These are phyloP conservation scores for Apotomis betuletana DNA, from an alignment of 2,888 invertebrate genomes.

Conservation along the genomic window DNA sequence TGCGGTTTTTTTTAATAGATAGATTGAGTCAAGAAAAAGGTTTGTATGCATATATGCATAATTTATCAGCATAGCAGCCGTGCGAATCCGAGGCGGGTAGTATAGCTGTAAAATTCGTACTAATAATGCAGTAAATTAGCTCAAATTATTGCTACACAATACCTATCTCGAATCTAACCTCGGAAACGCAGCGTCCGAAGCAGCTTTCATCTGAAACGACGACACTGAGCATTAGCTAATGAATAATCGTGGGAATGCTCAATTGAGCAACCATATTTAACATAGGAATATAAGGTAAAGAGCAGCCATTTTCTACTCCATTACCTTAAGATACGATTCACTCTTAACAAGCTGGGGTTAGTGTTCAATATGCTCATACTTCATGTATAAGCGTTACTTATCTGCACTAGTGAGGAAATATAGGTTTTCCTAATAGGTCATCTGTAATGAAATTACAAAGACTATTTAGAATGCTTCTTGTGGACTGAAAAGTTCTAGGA, in stretches of 20 bases:
- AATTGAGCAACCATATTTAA: conserved; percentile 19
- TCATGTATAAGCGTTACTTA: neutral
- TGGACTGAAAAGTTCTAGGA: too few relatives aligned
- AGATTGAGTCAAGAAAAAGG: too few relatives aligned
- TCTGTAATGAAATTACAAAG: too few relatives aligned
- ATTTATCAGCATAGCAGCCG: too few relatives aligned
- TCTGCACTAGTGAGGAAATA: neutral
- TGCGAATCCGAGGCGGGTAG: too few relatives aligned
- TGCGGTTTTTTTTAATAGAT: too few relatives aligned
- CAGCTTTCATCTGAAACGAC: conserved; percentile 8
- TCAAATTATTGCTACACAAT: neutral
- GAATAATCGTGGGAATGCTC: conserved; percentile 29
- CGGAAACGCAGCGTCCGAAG: conserved; percentile 2
- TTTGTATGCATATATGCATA: too few relatives aligned
- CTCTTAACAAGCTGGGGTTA: neutral
- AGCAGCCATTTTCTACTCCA: neutral
- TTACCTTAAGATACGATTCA: neutral
- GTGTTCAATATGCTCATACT: neutral
- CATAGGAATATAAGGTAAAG: neutral
- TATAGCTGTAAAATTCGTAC: too few relatives aligned
- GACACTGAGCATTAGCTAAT: conserved; percentile 18
- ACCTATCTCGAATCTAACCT: conserved; percentile 29
- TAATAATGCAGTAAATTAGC: neutral
- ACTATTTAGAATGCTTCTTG: too few relatives aligned
- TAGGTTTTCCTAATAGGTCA: neutral